phyloP scores from a whole-genome alignment of 2,113 vertebrate genomes.

The Nibea albiflora region DNA sequence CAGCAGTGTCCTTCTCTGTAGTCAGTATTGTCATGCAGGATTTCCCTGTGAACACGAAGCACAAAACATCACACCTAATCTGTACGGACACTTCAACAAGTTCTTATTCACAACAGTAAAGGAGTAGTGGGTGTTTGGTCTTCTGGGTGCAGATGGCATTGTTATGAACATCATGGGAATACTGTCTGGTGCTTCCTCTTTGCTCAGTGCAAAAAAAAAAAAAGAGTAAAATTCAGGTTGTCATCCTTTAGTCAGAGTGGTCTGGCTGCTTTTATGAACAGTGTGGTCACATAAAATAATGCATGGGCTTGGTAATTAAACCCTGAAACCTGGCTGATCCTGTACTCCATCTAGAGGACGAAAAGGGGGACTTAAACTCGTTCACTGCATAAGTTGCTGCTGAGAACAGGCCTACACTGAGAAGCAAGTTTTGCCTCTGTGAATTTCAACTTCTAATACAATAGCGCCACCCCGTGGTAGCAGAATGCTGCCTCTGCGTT shows the following conservation, averaged over 20 bases:
- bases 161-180: slow-evolving; percentile 90
- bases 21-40: slow-evolving; percentile 90
- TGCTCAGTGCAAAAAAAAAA: slow-evolving; percentile 74
- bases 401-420: neutral
- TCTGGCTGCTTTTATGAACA: neutral
- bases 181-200: slow-evolving; percentile 87
- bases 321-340: slow-evolving; percentile 4
- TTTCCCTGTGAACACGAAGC: slow-evolving; percentile 78
- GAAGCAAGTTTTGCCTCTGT: neutral
- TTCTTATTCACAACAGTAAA: neutral
- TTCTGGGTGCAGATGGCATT: slow-evolving; percentile 87
- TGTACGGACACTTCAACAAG: neutral
- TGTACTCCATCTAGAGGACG: slow-evolving; percentile 44
- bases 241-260: no score
- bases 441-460: slow-evolving; percentile 39
- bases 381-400: neutral
- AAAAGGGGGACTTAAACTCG: neutral
- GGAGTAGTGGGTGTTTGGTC: slow-evolving; percentile 38
- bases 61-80: neutral
- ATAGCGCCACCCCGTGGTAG: slow-evolving; percentile 61
- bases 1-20: slow-evolving; percentile 84
- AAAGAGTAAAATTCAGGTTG: neutral
- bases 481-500: neutral
- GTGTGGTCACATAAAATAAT: neutral
- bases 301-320: neutral